Percentiles rank a stretch among this genome's conserved stretches.
phyloP scores from a whole-genome alignment of 2,797 vertebrate species.

The Platalea minor region DNA sequence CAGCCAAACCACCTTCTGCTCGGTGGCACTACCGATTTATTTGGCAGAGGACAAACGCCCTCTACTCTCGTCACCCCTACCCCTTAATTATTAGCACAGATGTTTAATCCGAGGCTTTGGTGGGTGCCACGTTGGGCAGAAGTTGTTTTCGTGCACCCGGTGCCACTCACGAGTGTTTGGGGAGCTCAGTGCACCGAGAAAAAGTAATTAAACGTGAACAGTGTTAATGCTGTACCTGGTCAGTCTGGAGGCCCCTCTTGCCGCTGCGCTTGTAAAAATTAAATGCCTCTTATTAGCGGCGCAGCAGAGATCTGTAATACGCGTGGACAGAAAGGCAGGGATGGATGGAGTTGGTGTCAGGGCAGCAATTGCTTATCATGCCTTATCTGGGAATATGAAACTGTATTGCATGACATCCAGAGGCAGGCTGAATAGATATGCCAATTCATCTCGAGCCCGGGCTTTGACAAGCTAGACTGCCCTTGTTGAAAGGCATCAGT shows the following conservation, averaged over 20 bases:
- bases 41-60: not conserved
- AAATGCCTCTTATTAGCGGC: conserved; percentile 72
- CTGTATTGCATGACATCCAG: conserved; percentile 88
- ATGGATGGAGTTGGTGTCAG: conserved; percentile 81
- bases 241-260: not conserved
- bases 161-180: not conserved
- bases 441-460: conserved; percentile 93
- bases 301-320: conserved; percentile 45
- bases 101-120: not conserved
- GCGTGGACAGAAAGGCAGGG: conserved; percentile 67
- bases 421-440: conserved; percentile 89
- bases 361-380: conserved; percentile 91
- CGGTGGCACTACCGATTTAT: not conserved
- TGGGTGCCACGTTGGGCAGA: not conserved
- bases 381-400: conserved; percentile 98
- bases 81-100: not conserved
- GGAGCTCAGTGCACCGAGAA: not conserved
- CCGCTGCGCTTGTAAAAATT: conserved; percentile 59
- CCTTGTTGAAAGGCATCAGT: conserved; percentile 98
- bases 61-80: not conserved
- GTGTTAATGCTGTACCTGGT: not conserved
- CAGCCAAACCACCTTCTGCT: not conserved
- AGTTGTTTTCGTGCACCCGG: not conserved
- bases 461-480: conserved; percentile 99
- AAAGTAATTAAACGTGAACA: not conserved